Evolutionary conservation across 1,140 invertebrate genomes (phyloP).

Genomic region (Papilio helenus): DNA sequence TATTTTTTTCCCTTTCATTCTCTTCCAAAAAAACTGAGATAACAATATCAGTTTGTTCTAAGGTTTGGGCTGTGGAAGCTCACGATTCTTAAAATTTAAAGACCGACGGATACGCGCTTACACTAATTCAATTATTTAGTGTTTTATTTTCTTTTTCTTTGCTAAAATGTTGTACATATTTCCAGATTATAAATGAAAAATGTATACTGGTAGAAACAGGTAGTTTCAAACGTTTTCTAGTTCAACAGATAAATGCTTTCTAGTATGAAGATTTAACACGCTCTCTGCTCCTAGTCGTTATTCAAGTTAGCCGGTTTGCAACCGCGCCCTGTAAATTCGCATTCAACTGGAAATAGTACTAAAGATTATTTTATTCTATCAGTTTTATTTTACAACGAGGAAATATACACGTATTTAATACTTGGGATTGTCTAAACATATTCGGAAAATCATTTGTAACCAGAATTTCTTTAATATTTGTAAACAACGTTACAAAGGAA

Average conservation of each 20-base stretch:
- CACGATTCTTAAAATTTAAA: background rate
- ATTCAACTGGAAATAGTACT: slow-evolving; percentile 11
- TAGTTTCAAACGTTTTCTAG: slow-evolving; percentile 13
- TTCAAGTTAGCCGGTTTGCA: slow-evolving; percentile 13
- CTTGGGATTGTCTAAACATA: too few relatives aligned
- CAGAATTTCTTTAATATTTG: too few relatives aligned
- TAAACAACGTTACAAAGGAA: too few relatives aligned
- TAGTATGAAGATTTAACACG: slow-evolving; percentile 14
- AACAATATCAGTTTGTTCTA: too few relatives aligned
- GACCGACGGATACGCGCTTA: too few relatives aligned
- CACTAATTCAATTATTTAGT: too few relatives aligned
- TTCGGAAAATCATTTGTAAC: too few relatives aligned
- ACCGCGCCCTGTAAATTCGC: background rate
- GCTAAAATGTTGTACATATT: background rate
- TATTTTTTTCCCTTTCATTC: background rate
- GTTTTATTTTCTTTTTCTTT: background rate
- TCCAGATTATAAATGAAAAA: background rate
- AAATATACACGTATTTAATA: too few relatives aligned
- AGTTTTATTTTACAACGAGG: background rate
- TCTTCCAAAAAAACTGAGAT: background rate
- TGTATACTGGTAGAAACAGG: background rate
- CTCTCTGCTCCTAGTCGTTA: slow-evolving; percentile 2
- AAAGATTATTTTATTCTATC: background rate
- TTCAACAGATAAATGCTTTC: slow-evolving; percentile 5
- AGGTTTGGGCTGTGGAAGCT: background rate